A percentile compares a stretch with the other conserved stretches of the same genome.
Evolutionary conservation across 2,113 vertebrate genomes (phyloP).

Genomic region (Synchiropus splendidus): DNA sequence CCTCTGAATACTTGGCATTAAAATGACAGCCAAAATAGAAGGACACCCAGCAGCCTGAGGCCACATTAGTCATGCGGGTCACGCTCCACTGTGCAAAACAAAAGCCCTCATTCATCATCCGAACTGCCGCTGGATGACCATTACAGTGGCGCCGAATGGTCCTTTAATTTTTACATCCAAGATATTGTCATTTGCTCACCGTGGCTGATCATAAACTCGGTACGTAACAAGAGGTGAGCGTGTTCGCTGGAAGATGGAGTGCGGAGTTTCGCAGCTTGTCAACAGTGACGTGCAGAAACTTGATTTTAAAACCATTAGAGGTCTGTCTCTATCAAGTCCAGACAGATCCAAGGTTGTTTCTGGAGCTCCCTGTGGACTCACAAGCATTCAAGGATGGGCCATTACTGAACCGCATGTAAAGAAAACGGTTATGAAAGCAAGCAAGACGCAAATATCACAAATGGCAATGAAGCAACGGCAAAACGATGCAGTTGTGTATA

Average conservation of each 20-base stretch:
- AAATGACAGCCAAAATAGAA: slow-evolving; percentile 75
- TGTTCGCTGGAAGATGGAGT: slow-evolving; percentile 9
- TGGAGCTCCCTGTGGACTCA: too few species aligned
- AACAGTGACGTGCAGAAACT: too few species aligned
- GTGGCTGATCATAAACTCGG: slow-evolving; percentile 98
- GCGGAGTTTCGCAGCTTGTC: too few species aligned
- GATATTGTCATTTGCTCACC: slow-evolving; percentile 99
- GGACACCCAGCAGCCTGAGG: slow-evolving; percentile 78
- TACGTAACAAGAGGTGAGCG: slow-evolving; percentile 81
- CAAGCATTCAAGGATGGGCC: too few species aligned
- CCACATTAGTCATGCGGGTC: slow-evolving; percentile 91
- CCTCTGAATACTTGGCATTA: slow-evolving; percentile 86
- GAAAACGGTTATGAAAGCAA: too few species aligned
- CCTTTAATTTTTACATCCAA: slow-evolving; percentile 99
- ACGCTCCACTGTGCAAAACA: slow-evolving; percentile 92
- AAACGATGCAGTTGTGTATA: too few species aligned
- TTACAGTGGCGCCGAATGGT: slow-evolving; percentile 99
- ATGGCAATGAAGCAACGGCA: too few species aligned
- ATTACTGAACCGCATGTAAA: too few species aligned
- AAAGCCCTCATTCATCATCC: slow-evolving; percentile 98
- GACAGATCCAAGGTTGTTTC: too few species aligned
- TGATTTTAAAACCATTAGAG: too few species aligned
- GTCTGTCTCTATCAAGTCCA: too few species aligned
- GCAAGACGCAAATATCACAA: too few species aligned
- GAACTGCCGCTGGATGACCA: slow-evolving; percentile 97